Conservation (phyloP, 2,797 vertebrate genomes). For the Leucoraja ocellata region DNA sequence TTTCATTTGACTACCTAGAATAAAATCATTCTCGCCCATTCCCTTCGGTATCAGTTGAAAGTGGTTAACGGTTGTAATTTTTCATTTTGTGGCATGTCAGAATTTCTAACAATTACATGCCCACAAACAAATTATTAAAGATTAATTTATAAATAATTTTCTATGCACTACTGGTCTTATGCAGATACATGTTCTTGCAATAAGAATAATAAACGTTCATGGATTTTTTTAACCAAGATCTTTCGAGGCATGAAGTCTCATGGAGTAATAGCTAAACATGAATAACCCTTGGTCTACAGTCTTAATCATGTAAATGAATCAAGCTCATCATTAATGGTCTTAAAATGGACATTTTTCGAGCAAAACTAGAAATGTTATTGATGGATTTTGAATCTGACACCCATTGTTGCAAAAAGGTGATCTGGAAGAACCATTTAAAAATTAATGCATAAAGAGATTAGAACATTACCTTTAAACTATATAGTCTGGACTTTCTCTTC, state of each 20-base stretch:
- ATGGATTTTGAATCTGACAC: background rate
- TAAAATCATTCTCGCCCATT: background rate
- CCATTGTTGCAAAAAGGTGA: background rate
- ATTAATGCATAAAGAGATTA: too few species aligned
- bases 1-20: background rate
- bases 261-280: background rate
- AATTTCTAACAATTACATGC: background rate
- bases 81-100: background rate
- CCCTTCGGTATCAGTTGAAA: background rate
- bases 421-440: background rate
- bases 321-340: background rate
- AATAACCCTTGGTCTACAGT: conserved; percentile 17
- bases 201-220: background rate
- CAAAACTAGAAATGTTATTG: background rate
- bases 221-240: background rate
- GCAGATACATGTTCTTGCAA: background rate
- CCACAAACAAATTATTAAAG: background rate
- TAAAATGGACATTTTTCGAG: conserved; percentile 4
- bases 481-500: background rate
- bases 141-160: background rate
- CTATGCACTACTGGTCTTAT: background rate
- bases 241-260: background rate
- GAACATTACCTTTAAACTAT: background rate
- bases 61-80: background rate
- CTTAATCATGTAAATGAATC: background rate